Conservation (phyloP, 2,797 vertebrate species). For the Bradypus variegatus region DNA sequence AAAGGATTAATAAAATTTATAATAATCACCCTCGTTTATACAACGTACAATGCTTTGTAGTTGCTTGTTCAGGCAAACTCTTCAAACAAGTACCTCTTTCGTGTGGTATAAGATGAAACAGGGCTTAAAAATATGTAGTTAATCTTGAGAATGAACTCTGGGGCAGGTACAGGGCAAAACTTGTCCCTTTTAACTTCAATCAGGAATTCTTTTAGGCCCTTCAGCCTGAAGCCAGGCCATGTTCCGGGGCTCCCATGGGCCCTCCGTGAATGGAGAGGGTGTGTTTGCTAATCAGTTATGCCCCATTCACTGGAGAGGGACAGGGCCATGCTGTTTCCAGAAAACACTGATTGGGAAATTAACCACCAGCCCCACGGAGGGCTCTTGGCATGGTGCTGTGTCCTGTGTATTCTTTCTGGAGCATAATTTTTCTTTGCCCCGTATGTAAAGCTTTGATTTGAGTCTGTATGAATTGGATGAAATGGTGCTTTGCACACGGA, state of each 20-base stretch:
- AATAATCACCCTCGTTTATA: too few species aligned
- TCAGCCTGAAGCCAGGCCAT: not conserved
- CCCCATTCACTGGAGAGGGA: not conserved
- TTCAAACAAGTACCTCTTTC: too few species aligned
- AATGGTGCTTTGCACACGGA: not conserved
- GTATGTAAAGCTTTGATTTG: not conserved
- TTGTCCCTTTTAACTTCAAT: too few species aligned
- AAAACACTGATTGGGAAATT: not conserved
- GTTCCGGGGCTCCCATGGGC: not conserved
- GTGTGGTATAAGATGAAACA: too few species aligned
- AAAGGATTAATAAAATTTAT: too few species aligned
- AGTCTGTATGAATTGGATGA: fast-evolving
- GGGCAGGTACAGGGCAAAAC: too few species aligned
- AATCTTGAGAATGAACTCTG: too few species aligned
- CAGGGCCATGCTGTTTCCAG: not conserved
- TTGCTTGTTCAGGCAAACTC: too few species aligned
- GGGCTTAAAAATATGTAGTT: too few species aligned
- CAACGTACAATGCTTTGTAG: too few species aligned
- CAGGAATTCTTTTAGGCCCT: not conserved
- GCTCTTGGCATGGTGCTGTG: not conserved
- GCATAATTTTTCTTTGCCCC: not conserved
- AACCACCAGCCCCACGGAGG: not conserved
- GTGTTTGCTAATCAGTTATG: not conserved
- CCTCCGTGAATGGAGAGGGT: not conserved
- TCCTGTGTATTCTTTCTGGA: not conserved